Conservation (phyloP, 2,113 vertebrate genomes). For the Scatophagus argus region DNA sequence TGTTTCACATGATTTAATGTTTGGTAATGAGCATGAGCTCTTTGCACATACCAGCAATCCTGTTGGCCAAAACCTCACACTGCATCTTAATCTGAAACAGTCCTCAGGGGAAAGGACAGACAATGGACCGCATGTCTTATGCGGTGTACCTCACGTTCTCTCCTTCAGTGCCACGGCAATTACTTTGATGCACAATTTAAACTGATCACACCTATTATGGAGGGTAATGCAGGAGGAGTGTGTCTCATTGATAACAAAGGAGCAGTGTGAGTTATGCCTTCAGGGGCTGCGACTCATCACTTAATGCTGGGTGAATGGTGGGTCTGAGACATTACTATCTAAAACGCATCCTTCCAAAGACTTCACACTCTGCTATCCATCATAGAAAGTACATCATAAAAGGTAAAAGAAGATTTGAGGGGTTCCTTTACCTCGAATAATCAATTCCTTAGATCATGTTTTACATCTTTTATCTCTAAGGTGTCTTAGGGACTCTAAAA, state of each 20-base stretch:
- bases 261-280: slow-evolving; percentile 66
- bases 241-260: slow-evolving; percentile 69
- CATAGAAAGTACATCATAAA: slow-evolving; percentile 65
- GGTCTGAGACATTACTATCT: slow-evolving; percentile 58
- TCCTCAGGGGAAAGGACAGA: slow-evolving; percentile 30
- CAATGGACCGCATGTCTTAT: slow-evolving; percentile 36
- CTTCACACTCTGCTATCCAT: slow-evolving; percentile 55
- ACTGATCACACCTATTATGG: slow-evolving; percentile 72
- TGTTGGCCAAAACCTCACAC: slow-evolving; percentile 24
- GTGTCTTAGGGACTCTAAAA: slow-evolving; percentile 12
- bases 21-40: slow-evolving; percentile 29
- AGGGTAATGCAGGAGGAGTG: slow-evolving; percentile 57
- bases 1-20: background rate
- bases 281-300: slow-evolving; percentile 62
- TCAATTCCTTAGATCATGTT: slow-evolving; percentile 48
- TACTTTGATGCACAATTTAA: slow-evolving; percentile 67
- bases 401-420: slow-evolving; percentile 52
- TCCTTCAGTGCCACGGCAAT: slow-evolving; percentile 51
- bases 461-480: slow-evolving; percentile 45
- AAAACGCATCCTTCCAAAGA: slow-evolving; percentile 67
- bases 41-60: slow-evolving; percentile 9
- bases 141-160: slow-evolving; percentile 45
- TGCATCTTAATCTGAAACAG: slow-evolving; percentile 53
- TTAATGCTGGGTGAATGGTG: slow-evolving; percentile 61
- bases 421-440: slow-evolving; percentile 41